Conservation (phyloP, 2,113 vertebrate species). For the Melanotaenia duboulayi region DNA sequence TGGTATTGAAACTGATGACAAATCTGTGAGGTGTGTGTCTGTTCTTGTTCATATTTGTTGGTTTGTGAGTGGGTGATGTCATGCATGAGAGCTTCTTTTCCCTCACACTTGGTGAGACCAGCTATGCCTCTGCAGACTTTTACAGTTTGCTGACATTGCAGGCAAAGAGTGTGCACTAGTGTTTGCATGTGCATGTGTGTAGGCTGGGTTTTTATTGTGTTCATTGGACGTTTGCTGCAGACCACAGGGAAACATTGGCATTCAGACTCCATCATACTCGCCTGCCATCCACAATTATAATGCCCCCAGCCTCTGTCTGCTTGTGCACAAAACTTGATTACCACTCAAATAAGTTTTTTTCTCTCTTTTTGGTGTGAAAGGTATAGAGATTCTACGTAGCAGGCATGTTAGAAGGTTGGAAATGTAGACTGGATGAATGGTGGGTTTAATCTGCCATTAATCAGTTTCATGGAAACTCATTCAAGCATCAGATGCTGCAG, state of each 20-base stretch:
- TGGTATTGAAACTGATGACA: slow-evolving; percentile 74
- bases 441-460: slow-evolving; percentile 88
- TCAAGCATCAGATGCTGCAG: slow-evolving; percentile 90
- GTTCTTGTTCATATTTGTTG: slow-evolving; percentile 49
- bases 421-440: slow-evolving; percentile 83
- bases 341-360: slow-evolving; percentile 32
- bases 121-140: slow-evolving; percentile 42
- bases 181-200: slow-evolving; percentile 26
- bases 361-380: slow-evolving; percentile 28
- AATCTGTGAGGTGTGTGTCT: slow-evolving; percentile 54
- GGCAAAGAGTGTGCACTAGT: slow-evolving; percentile 15
- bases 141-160: slow-evolving; percentile 65
- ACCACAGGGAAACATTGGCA: slow-evolving; percentile 54
- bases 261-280: slow-evolving; percentile 36
- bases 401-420: slow-evolving; percentile 77
- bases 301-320: slow-evolving; percentile 17
- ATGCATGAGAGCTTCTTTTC: slow-evolving; percentile 53
- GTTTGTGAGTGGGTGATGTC: slow-evolving; percentile 62
- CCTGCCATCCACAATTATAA: slow-evolving; percentile 44
- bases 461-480: slow-evolving; percentile 90
- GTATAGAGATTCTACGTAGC: slow-evolving; percentile 74
- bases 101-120: slow-evolving; percentile 50
- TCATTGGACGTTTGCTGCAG: slow-evolving; percentile 49
- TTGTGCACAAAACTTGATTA: slow-evolving; percentile 36
- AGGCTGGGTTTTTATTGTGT: slow-evolving; percentile 45